Conservation (phyloP, 2,888 invertebrate genomes). For the Crematogaster levior region DNA sequence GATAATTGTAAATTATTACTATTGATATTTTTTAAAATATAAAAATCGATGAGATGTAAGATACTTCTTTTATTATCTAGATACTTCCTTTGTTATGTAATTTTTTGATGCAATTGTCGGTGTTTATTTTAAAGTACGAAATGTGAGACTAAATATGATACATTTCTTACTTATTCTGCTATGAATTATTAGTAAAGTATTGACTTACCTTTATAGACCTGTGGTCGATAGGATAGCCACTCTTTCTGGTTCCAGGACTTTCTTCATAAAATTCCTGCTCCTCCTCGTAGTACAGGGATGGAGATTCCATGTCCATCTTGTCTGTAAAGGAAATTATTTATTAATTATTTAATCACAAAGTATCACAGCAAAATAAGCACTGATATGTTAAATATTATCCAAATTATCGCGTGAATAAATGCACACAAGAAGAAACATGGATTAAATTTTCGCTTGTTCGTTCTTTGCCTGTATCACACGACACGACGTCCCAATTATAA, state of each 20-base stretch:
- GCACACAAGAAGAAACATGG: not conserved
- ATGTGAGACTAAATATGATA: not conserved
- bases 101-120: not conserved
- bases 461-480: conserved; percentile 24
- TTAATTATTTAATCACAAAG: conserved; percentile 23
- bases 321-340: conserved; percentile 72
- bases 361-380: not conserved
- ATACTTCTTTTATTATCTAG: too few relatives aligned
- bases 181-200: not conserved
- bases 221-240: conserved; percentile 83
- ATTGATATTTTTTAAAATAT: not conserved
- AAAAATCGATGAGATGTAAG: not conserved
- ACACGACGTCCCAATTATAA: conserved; percentile 51
- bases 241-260: conserved; percentile 85
- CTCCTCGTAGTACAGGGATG: conserved; percentile 88
- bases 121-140: not conserved
- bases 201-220: conserved; percentile 82
- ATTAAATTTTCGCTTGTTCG: conserved; percentile 16
- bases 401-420: not conserved
- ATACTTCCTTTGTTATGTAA: not conserved
- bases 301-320: conserved; percentile 85
- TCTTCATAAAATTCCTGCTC: conserved; percentile 91
- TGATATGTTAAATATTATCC: not conserved
- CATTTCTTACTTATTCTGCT: not conserved
- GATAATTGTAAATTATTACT: not conserved